These are phyloP conservation scores for Myopa tessellatipennis DNA, from an alignment of 2,888 invertebrate genomes.

Conservation along the genomic window DNA sequence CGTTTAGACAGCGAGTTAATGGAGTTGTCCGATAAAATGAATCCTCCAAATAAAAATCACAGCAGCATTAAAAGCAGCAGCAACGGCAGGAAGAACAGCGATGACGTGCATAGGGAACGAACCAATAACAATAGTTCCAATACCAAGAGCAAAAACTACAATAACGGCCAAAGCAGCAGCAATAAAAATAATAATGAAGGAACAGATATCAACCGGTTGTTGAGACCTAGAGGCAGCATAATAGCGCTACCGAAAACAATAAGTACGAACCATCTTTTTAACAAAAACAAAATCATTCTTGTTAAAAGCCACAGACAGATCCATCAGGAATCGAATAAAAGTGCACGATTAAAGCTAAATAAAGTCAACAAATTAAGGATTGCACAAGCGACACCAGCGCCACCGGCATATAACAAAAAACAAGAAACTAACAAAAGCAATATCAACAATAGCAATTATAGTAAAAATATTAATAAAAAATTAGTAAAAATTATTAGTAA, in stretches of 20 bases:
- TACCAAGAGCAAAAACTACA: too few species aligned
- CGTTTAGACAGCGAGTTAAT: constrained; percentile 56
- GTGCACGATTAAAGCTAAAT: not conserved
- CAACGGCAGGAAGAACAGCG: constrained; percentile 47
- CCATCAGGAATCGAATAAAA: not conserved
- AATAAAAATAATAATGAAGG: too few species aligned
- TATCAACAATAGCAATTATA: not conserved
- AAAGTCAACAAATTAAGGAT: too few species aligned
- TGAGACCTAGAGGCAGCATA: not conserved
- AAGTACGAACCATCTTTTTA: not conserved
- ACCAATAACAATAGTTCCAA: too few species aligned
- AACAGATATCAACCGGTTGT: not conserved
- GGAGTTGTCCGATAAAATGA: constrained; percentile 40
- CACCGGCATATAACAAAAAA: not conserved
- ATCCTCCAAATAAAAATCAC: constrained; percentile 41
- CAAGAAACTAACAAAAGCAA: not conserved
- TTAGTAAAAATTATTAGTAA: not conserved
- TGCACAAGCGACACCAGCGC: too few species aligned
- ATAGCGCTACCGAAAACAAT: not conserved
- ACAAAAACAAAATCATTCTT: constrained; percentile 4
- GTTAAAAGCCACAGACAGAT: not conserved
- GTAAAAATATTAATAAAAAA: not conserved
- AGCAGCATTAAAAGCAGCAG: constrained; percentile 37
- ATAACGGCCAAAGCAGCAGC: not conserved
- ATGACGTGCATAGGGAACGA: not conserved